Evolutionary conservation across 53 echinoderm and acorn worm species (phyloP).

Genomic region (Arbacia lixula): DNA sequence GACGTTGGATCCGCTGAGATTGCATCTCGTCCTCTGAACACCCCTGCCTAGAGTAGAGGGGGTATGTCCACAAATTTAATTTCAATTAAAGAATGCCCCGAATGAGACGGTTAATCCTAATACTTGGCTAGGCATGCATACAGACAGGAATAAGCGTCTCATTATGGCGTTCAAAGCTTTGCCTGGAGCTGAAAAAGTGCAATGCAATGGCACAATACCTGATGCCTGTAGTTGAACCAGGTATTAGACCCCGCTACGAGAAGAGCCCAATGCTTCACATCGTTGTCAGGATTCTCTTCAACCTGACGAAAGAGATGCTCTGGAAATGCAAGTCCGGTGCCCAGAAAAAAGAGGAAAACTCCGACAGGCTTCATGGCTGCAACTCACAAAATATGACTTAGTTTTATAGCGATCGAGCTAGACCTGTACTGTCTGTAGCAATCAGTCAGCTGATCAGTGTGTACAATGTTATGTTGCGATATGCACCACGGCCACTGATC

Average conservation of each 20-base stretch:
- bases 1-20: too few species aligned
- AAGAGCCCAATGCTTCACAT: constrained; percentile 70
- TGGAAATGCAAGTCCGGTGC: constrained; percentile 27
- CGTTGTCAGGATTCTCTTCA: not conserved
- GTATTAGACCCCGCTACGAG: constrained; percentile 81
- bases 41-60: too few species aligned
- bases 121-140: too few species aligned
- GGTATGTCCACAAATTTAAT: too few species aligned
- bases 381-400: too few species aligned
- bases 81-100: too few species aligned
- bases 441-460: not conserved
- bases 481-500: not conserved
- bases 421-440: too few species aligned
- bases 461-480: not conserved
- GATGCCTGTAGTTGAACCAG: constrained; percentile 85
- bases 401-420: too few species aligned
- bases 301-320: constrained; percentile 29
- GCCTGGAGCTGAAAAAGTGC: not conserved
- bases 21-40: too few species aligned
- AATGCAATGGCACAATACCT: constrained; percentile 45
- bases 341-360: not conserved
- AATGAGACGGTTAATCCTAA: too few species aligned
- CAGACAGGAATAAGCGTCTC: too few species aligned
- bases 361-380: not conserved
- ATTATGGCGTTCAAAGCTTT: not conserved